A percentile compares a stretch with the other conserved stretches of the same genome.
phyloP scores from a whole-genome alignment of 2,888 invertebrate genomes.

The Dyspetes luteomarginatus region DNA sequence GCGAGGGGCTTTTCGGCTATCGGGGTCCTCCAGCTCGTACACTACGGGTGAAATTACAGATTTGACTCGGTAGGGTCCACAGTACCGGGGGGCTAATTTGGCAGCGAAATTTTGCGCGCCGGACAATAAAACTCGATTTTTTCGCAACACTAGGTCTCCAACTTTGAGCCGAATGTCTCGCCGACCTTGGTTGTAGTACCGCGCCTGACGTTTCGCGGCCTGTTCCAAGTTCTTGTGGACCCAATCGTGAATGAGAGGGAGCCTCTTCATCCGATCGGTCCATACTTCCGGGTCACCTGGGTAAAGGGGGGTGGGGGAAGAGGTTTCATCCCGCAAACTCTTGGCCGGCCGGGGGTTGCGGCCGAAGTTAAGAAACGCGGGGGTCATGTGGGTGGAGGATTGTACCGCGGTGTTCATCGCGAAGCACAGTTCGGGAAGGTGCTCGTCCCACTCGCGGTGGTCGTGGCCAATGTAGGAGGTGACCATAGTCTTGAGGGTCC shows the following conservation, averaged over 20 bases:
- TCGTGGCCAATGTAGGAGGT: constrained; percentile 49
- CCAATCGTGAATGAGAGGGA: not conserved
- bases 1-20: too few species aligned
- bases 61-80: too few species aligned
- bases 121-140: not conserved
- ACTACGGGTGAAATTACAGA: too few species aligned
- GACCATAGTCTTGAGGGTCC: constrained; percentile 31
- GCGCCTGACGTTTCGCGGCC: not conserved
- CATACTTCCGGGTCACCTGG: not conserved
- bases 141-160: not conserved
- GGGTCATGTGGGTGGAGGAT: constrained; percentile 70
- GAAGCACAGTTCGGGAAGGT: constrained; percentile 70
- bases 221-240: not conserved
- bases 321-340: not conserved
- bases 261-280: not conserved
- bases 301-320: not conserved
- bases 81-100: too few species aligned
- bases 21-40: too few species aligned
- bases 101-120: too few species aligned
- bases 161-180: not conserved
- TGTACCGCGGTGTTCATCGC: constrained; percentile 70
- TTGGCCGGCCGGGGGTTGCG: constrained; percentile 58
- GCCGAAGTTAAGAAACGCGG: constrained; percentile 72
- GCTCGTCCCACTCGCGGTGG: constrained; percentile 63
- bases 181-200: not conserved